Evolutionary conservation across 2,888 invertebrate genomes (phyloP).

Genomic region (Mactromeris polynyma): DNA sequence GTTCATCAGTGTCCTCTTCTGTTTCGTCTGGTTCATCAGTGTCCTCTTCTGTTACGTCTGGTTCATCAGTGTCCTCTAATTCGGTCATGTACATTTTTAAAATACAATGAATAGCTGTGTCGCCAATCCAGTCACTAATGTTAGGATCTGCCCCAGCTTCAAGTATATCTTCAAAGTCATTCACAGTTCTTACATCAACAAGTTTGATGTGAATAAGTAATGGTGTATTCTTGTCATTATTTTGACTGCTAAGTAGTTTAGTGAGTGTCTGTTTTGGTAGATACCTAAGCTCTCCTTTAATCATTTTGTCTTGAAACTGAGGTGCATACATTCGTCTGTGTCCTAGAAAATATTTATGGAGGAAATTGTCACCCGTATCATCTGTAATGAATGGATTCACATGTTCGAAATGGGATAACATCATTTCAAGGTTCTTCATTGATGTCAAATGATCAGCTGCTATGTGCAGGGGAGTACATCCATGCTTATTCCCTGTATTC

Average conservation of each 20-base stretch:
- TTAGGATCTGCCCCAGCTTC: slow-evolving; percentile 25
- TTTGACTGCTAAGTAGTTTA: slow-evolving; percentile 12
- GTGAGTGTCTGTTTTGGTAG: neutral
- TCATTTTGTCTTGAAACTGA: neutral
- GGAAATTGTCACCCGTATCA: slow-evolving; percentile 9
- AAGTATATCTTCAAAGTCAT: slow-evolving; percentile 14
- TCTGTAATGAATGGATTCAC: slow-evolving; percentile 11
- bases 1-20: too few relatives aligned
- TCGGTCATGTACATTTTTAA: slow-evolving; percentile 23
- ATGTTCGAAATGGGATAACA: neutral
- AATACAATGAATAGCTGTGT: slow-evolving; percentile 11
- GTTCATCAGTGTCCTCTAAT: neutral
- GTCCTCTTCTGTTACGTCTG: too few relatives aligned
- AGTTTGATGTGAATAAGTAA: slow-evolving; percentile 23
- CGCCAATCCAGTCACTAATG: slow-evolving; percentile 17
- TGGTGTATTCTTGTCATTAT: slow-evolving; percentile 5
- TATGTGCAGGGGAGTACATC: slow-evolving; percentile 16
- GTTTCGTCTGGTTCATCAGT: too few relatives aligned
- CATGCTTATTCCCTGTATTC: neutral
- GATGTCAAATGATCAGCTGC: slow-evolving; percentile 25
- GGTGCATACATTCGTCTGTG: neutral
- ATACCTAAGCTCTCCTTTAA: neutral
- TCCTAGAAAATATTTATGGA: neutral
- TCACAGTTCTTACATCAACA: neutral
- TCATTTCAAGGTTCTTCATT: slow-evolving; percentile 12